phyloP scores from a whole-genome alignment of 2,888 invertebrate genomes.

The Mesorhabditis belari region DNA sequence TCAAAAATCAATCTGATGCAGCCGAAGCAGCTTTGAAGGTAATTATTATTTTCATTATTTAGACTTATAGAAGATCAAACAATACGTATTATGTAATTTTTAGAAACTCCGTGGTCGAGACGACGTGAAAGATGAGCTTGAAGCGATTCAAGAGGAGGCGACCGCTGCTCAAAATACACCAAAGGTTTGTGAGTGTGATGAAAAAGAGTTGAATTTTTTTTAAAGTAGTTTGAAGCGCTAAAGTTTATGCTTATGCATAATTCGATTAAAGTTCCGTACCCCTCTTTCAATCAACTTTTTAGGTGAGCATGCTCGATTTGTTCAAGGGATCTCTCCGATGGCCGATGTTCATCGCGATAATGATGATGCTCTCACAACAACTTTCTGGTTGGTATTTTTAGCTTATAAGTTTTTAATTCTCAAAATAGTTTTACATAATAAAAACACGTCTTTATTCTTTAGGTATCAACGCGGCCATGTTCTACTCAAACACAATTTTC shows the following conservation, averaged over 20 bases:
- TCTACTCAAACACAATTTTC: constrained; percentile 76
- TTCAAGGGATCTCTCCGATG: constrained; percentile 61
- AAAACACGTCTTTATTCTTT: neutral
- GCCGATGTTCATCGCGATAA: constrained; percentile 72
- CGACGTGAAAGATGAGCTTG: constrained; percentile 55
- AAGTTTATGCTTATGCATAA: no score
- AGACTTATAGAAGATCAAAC: neutral
- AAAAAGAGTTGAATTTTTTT: no score
- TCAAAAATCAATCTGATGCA: constrained; percentile 14
- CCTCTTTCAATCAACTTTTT: neutral
- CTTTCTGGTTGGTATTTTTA: constrained; percentile 65
- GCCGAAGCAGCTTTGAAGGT: constrained; percentile 58
- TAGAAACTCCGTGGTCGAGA: constrained; percentile 70
- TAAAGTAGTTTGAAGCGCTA: no score
- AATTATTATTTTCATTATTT: no score
- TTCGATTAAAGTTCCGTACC: neutral
- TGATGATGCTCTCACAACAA: constrained; percentile 81
- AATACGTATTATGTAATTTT: neutral
- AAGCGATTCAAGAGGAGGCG: constrained; percentile 43
- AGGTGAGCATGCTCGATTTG: constrained; percentile 26
- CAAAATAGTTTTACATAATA: neutral
- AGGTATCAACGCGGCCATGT: constrained; percentile 49
- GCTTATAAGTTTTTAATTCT: neutral
- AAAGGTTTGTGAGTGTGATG: no score
- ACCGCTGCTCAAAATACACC: constrained; percentile 9